Conservation (phyloP, 1,140 invertebrate genomes). For the Hermetia illucens region DNA sequence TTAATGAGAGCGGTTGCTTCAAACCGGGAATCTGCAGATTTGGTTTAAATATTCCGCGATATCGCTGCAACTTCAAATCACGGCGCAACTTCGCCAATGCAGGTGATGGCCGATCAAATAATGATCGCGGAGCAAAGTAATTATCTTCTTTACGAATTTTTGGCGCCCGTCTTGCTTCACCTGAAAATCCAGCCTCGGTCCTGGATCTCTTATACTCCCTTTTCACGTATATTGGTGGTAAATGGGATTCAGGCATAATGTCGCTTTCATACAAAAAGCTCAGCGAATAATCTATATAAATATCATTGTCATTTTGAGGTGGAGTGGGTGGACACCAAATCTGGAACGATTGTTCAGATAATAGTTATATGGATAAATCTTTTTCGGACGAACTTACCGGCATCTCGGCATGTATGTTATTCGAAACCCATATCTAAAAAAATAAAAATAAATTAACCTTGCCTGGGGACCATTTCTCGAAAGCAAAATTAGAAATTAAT, state of each 20-base stretch:
- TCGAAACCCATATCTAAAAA: conserved; percentile 58
- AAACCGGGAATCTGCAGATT: conserved; percentile 41
- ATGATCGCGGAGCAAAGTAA: conserved; percentile 61
- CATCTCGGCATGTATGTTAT: conserved; percentile 55
- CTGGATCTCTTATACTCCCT: conserved; percentile 63
- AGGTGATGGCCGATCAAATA: conserved; percentile 76
- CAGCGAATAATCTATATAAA: conserved; percentile 77
- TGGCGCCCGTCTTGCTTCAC: conserved; percentile 39
- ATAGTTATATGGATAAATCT: conserved; percentile 6
- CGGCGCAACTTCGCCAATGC: conserved; percentile 60
- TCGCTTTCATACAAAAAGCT: conserved; percentile 72
- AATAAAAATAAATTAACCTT: conserved; percentile 21
- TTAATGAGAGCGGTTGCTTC: conserved; percentile 35
- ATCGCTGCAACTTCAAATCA: conserved; percentile 62
- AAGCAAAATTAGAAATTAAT: too few relatives aligned
- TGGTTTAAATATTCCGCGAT: conserved; percentile 44
- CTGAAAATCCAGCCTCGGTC: conserved; percentile 39
- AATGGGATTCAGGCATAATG: conserved; percentile 65
- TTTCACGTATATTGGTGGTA: conserved; percentile 74
- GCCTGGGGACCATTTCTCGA: too few relatives aligned
- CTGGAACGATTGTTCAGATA: conserved; percentile 34
- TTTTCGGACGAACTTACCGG: conserved; percentile 45
- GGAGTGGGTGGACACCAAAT: conserved; percentile 93
- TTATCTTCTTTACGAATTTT: conserved; percentile 63
- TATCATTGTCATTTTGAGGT: conserved; percentile 77